phyloP scores from a whole-genome alignment of 2,113 vertebrate genomes.

The Urocitellus parryii region DNA sequence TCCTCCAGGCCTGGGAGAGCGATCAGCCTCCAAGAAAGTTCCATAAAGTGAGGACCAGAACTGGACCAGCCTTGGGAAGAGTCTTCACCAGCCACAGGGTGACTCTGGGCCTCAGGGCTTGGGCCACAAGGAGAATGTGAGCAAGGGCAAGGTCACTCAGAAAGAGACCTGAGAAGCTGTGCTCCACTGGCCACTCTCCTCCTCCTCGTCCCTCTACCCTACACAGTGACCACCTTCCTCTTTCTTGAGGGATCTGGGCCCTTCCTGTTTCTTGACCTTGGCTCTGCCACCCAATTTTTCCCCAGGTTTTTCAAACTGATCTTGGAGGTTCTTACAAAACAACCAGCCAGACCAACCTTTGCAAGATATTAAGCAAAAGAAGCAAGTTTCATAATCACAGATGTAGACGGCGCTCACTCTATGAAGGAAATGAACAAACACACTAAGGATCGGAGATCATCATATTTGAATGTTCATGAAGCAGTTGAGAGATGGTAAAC shows the following conservation, averaged over 20 bases:
- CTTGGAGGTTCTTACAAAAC: background rate
- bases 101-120: background rate
- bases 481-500: background rate
- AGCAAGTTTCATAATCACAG: background rate
- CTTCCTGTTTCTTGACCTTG: background rate
- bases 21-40: background rate
- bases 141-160: background rate
- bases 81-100: too few species aligned
- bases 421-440: background rate
- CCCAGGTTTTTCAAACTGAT: background rate
- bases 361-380: background rate
- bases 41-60: background rate
- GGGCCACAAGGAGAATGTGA: rapidly evolving
- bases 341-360: background rate
- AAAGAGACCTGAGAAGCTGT: background rate
- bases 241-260: background rate
- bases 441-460: too few species aligned
- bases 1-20: background rate
- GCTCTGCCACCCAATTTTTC: background rate
- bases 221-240: background rate
- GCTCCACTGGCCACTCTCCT: background rate
- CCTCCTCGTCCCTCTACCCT: background rate
- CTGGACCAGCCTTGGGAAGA: rapidly evolving
- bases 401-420: too few species aligned
- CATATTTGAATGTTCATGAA: background rate